phyloP scores from a whole-genome alignment of 2,113 vertebrate species.

The Stigmatopora nigra region DNA sequence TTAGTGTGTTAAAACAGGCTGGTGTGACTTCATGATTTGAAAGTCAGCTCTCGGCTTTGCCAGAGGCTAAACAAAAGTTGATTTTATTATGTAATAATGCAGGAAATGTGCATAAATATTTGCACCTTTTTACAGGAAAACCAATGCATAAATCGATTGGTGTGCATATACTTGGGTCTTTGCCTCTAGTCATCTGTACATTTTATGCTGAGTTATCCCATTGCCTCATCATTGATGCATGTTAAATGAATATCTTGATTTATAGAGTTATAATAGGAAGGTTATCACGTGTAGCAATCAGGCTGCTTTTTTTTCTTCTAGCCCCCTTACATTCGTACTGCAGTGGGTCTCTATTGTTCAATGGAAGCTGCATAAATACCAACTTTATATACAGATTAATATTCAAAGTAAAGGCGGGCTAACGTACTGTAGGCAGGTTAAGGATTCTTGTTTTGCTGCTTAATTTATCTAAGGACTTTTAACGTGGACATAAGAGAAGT shows the following conservation, averaged over 20 bases:
- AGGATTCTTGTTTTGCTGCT: conserved; percentile 50
- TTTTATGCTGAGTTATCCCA: conserved; percentile 37
- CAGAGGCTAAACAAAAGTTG: conserved; percentile 39
- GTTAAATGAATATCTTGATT: conserved; percentile 40
- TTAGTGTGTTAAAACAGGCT: conserved; percentile 29
- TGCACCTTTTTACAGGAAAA: conserved; percentile 47
- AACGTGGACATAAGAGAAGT: conserved; percentile 41
- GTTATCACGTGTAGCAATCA: conserved; percentile 34
- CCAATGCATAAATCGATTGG: conserved; percentile 31
- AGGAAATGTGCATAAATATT: conserved; percentile 41
- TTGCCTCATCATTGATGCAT: conserved; percentile 49
- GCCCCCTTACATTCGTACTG: conserved; percentile 20
- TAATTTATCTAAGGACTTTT: conserved; percentile 36
- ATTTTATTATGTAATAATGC: conserved; percentile 49
- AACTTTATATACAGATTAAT: conserved; percentile 25
- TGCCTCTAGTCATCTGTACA: conserved; percentile 27
- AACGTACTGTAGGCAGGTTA: conserved; percentile 50
- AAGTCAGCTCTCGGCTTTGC: conserved; percentile 19
- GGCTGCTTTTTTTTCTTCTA: conserved; percentile 23
- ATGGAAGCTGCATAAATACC: conserved; percentile 13
- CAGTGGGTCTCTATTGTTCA: conserved; percentile 21
- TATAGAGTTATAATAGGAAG: conserved; percentile 18
- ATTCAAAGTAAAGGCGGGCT: conserved; percentile 26
- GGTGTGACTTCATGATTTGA: conserved; percentile 9
- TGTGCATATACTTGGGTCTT: conserved; percentile 39